Base-by-base conservation (phyloP, 2,888 invertebrate species). In the Mythimna ferrago region DNA sequence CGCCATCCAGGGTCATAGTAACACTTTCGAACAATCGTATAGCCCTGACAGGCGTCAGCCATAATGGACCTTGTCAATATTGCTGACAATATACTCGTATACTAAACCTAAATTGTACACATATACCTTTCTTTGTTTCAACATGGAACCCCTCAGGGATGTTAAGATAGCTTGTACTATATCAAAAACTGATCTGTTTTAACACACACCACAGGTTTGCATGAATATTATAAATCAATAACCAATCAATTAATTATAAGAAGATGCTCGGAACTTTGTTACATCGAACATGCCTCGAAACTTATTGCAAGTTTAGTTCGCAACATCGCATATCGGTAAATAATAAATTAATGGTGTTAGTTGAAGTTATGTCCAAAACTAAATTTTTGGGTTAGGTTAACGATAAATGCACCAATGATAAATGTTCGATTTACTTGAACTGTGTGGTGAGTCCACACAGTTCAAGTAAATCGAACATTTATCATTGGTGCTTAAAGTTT, bases 221-320 rank as follows among this genome's bases (percentile, higher is more conserved):
- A 48, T 60, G 51, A 32, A 19, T 60, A 53, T 54, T 51, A 54
- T 56, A 69, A 51, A 83, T 71, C 67, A 71, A 71, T 76, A 67
- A 51, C 53, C 65, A 73, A 83, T 80, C 73, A 83, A 80, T 82
- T 83, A 67, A 71, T 83, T 71, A 70, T 58, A 72, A 65, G 53
- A 51, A 62, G 44, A 66, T 72, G 58, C 62, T 76, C 48, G 44
- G n/a, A 82, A 76, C 83, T 78, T 69, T 67, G 69, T 60, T 68
- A 83, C 65, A 76, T 21, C 60, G 71, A 76, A 76, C 62, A 76
- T 71, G 67, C 70, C 68, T 54, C 56, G 26, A 75, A 83, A 80
- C 65, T 82, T 83, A 76, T 60, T 70, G 72, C 83, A 73, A 83
- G 76, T 83, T 83, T 78, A 79, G 69, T 70, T 79, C 44, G 56